phyloP scores from a whole-genome alignment of 2,797 vertebrate species.

The Danionella dracula region DNA sequence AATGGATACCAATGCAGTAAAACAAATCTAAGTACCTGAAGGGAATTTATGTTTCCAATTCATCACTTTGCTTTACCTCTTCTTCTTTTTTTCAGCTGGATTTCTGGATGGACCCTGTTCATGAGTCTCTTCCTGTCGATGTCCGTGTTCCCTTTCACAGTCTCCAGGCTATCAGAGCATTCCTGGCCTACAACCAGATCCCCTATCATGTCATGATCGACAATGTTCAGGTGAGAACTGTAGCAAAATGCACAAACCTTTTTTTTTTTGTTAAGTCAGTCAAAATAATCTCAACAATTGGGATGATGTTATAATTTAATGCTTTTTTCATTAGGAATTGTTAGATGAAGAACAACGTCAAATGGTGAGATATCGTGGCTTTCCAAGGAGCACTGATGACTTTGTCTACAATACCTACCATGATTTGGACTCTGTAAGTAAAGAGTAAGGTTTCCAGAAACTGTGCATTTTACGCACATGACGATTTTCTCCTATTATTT shows the following conservation, averaged over 20 bases:
- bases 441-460: background rate
- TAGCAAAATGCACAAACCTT: too few relatives aligned
- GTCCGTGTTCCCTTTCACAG: constrained; percentile 77
- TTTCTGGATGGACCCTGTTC: constrained; percentile 73
- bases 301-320: too few relatives aligned
- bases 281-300: too few relatives aligned
- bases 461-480: too few relatives aligned
- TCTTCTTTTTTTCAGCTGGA: constrained; percentile 72
- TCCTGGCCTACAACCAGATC: constrained; percentile 70
- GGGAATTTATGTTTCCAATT: too few relatives aligned
- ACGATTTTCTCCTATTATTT: too few relatives aligned
- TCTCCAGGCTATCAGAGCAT: constrained; percentile 73
- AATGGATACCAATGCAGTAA: too few relatives aligned
- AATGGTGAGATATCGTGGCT: constrained; percentile 55
- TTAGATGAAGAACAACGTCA: constrained; percentile 71
- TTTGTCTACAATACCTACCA: constrained; percentile 80
- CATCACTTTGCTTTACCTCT: too few relatives aligned
- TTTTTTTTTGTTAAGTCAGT: too few relatives aligned
- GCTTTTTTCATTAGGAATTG: constrained; percentile 55
- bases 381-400: constrained; percentile 51
- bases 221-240: constrained; percentile 81
- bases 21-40: too few relatives aligned
- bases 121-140: constrained; percentile 63
- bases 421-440: constrained; percentile 71
- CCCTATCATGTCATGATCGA: constrained; percentile 80